phyloP scores from a whole-genome alignment of 1,140 invertebrate species.

The Andrena cerasifolii region DNA sequence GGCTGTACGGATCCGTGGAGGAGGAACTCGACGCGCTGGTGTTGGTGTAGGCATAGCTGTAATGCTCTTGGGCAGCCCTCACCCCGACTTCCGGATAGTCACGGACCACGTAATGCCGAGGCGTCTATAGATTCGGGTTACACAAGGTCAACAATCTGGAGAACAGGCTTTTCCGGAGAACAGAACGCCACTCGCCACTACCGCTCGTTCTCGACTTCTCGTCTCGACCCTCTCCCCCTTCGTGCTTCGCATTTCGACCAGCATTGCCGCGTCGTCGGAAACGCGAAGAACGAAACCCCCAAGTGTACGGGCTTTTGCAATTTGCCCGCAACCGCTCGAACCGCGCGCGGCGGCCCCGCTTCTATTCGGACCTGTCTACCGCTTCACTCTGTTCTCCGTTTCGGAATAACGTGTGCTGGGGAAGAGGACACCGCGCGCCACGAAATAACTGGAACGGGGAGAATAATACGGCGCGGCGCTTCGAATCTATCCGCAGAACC shows the following conservation, averaged over 20 bases:
- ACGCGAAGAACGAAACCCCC: too few relatives aligned
- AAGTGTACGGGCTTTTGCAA: too few relatives aligned
- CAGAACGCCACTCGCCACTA: slow-evolving; percentile 27
- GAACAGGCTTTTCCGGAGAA: slow-evolving; percentile 57
- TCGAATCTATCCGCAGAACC: too few relatives aligned
- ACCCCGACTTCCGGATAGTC: slow-evolving; percentile 88
- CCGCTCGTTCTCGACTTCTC: not conserved
- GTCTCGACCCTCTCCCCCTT: not conserved
- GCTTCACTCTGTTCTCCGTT: slow-evolving; percentile 42
- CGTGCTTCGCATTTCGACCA: not conserved
- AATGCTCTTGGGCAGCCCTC: slow-evolving; percentile 88
- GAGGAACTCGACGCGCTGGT: slow-evolving; percentile 81
- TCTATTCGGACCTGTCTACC: too few relatives aligned
- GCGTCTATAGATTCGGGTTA: slow-evolving; percentile 85
- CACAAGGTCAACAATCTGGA: slow-evolving; percentile 75
- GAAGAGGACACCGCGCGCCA: slow-evolving; percentile 13
- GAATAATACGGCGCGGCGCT: not conserved
- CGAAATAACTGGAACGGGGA: not conserved
- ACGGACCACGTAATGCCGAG: slow-evolving; percentile 91
- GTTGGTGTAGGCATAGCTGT: slow-evolving; percentile 91
- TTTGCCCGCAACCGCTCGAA: too few relatives aligned
- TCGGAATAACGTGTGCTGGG: slow-evolving; percentile 16
- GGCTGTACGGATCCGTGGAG: slow-evolving; percentile 82
- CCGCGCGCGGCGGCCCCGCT: too few relatives aligned
- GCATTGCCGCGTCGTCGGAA: too few relatives aligned